Conservation (phyloP, 2,888 invertebrate species). For the Spicauda simplicius region DNA sequence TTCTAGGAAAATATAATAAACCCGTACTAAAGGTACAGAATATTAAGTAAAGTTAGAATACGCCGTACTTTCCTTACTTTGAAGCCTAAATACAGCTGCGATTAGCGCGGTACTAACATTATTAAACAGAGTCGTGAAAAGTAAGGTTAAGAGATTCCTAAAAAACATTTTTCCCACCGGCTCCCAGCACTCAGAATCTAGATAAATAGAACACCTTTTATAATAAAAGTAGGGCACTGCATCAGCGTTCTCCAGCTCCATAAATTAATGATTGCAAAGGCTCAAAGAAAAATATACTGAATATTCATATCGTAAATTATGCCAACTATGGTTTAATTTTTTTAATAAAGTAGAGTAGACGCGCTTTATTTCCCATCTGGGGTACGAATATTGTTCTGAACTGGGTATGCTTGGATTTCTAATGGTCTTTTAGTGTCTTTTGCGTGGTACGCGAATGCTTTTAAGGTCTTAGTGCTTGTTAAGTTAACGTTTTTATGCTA, state of each 20-base stretch:
- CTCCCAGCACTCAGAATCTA: slow-evolving; percentile 24
- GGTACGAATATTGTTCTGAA: neutral
- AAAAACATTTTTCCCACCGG: slow-evolving; percentile 6
- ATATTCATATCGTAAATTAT: slow-evolving; percentile 35
- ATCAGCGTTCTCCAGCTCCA: slow-evolving; percentile 31
- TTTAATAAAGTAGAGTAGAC: slow-evolving; percentile 27
- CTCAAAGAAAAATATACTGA: slow-evolving; percentile 35
- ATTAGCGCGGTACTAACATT: too few species aligned
- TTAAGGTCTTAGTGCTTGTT: too few species aligned
- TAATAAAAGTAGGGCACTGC: slow-evolving; percentile 33
- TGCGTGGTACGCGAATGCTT: neutral
- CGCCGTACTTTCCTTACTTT: too few species aligned
- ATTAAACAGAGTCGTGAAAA: too few species aligned
- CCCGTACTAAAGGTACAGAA: too few species aligned
- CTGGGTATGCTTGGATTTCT: too few species aligned
- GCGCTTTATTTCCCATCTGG: slow-evolving; percentile 10
- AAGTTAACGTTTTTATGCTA: too few species aligned
- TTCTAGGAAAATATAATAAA: too few species aligned
- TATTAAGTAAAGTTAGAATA: too few species aligned
- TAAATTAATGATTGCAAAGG: slow-evolving; percentile 32
- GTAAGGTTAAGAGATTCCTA: too few species aligned
- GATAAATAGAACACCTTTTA: slow-evolving; percentile 37
- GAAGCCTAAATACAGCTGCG: too few species aligned
- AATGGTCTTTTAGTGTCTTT: too few species aligned
- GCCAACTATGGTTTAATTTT: slow-evolving; percentile 34